Evolutionary conservation across 2,797 vertebrate genomes (phyloP).

Genomic region (Muscicapa striata): DNA sequence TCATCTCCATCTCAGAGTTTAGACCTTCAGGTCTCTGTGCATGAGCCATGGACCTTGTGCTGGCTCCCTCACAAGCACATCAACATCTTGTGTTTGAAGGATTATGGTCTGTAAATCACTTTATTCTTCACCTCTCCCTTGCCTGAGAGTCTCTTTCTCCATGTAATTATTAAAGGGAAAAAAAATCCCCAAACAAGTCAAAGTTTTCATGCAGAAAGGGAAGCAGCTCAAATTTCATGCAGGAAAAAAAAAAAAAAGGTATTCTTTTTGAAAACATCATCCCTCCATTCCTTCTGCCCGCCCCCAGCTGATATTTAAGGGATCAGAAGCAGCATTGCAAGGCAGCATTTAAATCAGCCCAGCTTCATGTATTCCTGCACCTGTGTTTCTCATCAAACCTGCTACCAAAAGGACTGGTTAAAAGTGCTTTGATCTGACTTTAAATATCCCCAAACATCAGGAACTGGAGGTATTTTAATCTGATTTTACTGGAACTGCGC

Average conservation of each 20-base stretch:
- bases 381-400: conserved; percentile 75
- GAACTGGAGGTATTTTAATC: conserved; percentile 73
- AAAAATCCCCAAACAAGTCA: no score
- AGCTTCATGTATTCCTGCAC: conserved; percentile 50
- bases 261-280: conserved; percentile 46
- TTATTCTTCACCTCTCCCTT: not conserved
- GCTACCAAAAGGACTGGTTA: conserved; percentile 70
- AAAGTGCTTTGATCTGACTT: conserved; percentile 71
- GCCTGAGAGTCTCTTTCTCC: not conserved
- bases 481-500: conserved; percentile 71
- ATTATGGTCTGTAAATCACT: not conserved
- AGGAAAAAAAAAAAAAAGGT: not conserved
- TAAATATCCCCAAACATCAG: conserved; percentile 72
- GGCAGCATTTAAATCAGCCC: conserved; percentile 58
- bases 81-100: not conserved
- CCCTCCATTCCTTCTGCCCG: not conserved
- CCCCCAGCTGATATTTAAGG: conserved; percentile 56
- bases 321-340: conserved; percentile 55
- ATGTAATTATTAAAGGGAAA: not conserved
- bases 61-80: not conserved
- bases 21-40: not conserved
- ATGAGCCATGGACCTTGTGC: not conserved
- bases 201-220: conserved; percentile 29
- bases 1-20: not conserved
- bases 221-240: conserved; percentile 37